Percentiles rank a stretch among this genome's conserved stretches.
These are phyloP conservation scores for Zenarchopterus dispar DNA, from an alignment of 2,797 vertebrate species.

Conservation along the genomic window DNA sequence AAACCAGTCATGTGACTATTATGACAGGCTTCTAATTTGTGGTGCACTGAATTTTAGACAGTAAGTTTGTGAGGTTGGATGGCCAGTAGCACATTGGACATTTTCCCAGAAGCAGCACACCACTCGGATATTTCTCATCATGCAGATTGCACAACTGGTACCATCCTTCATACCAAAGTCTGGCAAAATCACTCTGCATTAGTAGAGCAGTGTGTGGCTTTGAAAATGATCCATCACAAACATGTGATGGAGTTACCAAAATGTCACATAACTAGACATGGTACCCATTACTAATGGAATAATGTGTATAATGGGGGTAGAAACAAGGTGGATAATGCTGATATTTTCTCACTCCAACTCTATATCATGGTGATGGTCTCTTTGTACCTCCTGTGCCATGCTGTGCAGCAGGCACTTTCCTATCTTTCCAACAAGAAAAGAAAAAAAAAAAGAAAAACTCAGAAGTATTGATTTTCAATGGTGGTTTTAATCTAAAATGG, in stretches of 20 bases:
- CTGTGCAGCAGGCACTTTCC: slow-evolving; percentile 20
- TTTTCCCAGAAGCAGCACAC: too few relatives aligned
- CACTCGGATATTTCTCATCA: too few relatives aligned
- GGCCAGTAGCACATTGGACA: too few relatives aligned
- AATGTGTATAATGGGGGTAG: background rate
- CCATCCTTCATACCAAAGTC: too few relatives aligned
- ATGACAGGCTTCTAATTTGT: too few relatives aligned
- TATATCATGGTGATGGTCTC: slow-evolving; percentile 37
- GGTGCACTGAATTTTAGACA: too few relatives aligned
- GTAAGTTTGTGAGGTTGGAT: too few relatives aligned
- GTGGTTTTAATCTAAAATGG: slow-evolving; percentile 68
- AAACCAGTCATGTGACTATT: too few relatives aligned
- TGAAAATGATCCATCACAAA: too few relatives aligned
- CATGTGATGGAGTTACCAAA: background rate
- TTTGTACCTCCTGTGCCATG: slow-evolving; percentile 12
- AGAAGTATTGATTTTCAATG: slow-evolving; percentile 64
- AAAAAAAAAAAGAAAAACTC: background rate
- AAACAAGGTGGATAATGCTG: slow-evolving; percentile 5
- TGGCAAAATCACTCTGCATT: too few relatives aligned
- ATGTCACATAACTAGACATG: background rate
- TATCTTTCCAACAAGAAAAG: slow-evolving; percentile 36
- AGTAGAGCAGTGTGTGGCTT: too few relatives aligned
- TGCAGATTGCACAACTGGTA: too few relatives aligned
- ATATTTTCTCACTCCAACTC: slow-evolving; percentile 8
- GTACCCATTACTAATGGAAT: slow-evolving; percentile 5